Evolutionary conservation across 2,888 invertebrate genomes (phyloP).

Genomic region (Luperina testacea): DNA sequence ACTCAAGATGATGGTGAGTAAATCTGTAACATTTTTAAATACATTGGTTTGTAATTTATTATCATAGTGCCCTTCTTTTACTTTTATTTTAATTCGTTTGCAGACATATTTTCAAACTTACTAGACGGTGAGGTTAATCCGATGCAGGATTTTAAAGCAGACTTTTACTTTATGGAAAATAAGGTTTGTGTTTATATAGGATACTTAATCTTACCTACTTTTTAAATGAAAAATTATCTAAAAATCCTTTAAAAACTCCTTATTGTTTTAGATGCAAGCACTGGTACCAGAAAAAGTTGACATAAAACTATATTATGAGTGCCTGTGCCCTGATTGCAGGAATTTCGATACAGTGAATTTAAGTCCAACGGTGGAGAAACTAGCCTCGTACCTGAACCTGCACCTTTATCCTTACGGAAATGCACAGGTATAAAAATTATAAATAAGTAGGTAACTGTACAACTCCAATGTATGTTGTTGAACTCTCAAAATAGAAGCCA

Average conservation of each 20-base stretch:
- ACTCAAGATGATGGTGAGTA: conserved; percentile 50
- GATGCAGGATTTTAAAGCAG: conserved; percentile 33
- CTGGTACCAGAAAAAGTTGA: conserved; percentile 57
- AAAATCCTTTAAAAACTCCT: not conserved
- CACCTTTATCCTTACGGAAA: conserved; percentile 95
- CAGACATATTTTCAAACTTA: conserved; percentile 50
- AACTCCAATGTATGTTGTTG: not conserved
- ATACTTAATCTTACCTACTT: not conserved
- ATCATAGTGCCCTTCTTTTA: not conserved
- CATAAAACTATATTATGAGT: conserved; percentile 92
- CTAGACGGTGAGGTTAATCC: conserved; percentile 27
- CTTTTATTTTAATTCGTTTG: conserved; percentile 28
- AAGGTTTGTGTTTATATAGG: conserved; percentile 28
- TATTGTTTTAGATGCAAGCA: conserved; percentile 43
- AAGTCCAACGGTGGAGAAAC: conserved; percentile 89
- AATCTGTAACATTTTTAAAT: not conserved
- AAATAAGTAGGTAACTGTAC: not conserved
- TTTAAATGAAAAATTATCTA: not conserved
- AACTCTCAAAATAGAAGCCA: not conserved
- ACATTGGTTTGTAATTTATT: not conserved
- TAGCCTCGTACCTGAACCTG: conserved; percentile 90
- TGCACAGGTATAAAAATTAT: conserved; percentile 90
- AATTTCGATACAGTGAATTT: conserved; percentile 92
- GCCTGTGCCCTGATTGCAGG: conserved; percentile 93
- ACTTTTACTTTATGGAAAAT: conserved; percentile 33